Percentiles rank a stretch among this genome's conserved stretches.
Evolutionary conservation across 2,797 vertebrate genomes (phyloP).

Genomic region (Pantherophis alleghaniensis): DNA sequence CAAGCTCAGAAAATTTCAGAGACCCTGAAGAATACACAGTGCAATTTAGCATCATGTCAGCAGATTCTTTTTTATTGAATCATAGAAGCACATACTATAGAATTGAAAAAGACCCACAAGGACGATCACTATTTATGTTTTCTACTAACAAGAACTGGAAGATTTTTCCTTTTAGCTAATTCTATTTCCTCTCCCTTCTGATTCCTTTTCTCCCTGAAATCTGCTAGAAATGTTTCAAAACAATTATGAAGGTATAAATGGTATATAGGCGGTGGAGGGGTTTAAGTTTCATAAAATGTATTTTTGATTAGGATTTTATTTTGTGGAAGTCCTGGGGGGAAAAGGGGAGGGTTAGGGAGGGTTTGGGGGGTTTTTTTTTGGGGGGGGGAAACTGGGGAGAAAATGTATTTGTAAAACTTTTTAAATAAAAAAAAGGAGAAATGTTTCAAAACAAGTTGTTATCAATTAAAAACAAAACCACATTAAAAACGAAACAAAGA

Average conservation of each 20-base stretch:
- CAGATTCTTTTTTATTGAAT: background rate
- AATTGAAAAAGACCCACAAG: background rate
- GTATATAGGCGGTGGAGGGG: too few relatives aligned
- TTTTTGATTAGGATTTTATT: too few relatives aligned
- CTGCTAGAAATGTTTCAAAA: conserved; percentile 43
- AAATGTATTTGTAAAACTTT: too few relatives aligned
- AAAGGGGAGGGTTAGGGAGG: too few relatives aligned
- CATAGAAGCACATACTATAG: background rate
- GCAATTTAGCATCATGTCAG: background rate
- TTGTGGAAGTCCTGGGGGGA: too few relatives aligned
- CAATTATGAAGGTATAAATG: background rate
- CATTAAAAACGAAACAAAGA: background rate
- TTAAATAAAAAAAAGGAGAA: background rate
- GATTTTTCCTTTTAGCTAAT: background rate
- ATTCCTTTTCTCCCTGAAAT: conserved; percentile 35
- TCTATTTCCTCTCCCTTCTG: background rate
- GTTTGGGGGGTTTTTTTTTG: too few relatives aligned
- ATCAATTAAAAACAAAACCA: conserved; percentile 8
- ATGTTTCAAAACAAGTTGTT: conserved; percentile 44
- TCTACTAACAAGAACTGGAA: conserved; percentile 8
- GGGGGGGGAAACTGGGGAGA: too few relatives aligned
- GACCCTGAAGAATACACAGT: background rate
- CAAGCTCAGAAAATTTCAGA: background rate
- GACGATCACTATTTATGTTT: background rate
- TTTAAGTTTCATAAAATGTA: too few relatives aligned